Evolutionary conservation across 2,113 vertebrate genomes (phyloP), one percentile per base, ranked within the genome.

Genomic region (Turdus rufiventris): DNA sequence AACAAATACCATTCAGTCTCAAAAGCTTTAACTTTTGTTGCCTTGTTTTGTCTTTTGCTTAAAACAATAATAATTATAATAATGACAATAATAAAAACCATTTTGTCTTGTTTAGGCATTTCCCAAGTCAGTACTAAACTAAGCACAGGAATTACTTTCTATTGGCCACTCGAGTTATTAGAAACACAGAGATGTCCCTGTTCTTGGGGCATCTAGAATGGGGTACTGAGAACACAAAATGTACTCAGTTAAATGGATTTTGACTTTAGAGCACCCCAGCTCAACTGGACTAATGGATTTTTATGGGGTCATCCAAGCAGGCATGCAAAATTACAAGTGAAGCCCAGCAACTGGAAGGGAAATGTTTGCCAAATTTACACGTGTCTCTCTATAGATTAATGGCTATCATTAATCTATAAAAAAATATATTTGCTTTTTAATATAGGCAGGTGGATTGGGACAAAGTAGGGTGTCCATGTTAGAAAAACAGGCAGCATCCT

Each of bases 41-140:
- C 42, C 12, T 85, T 92, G 66, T 83, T 96, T 95, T 94, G 88
- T 92, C 75, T 85, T 38, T 79, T 89, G 45, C n/a, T 95, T 92
- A 62, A 91, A 88, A 76, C 42, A 85, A 50, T 8, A 84, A 60
- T 5, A 82, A 45, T 26, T 79, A 81, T 14, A 81, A 70, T 45
- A 79, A 77, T 38, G 19, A 67, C 26, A 77, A 57, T n/a, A 91
- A 78, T 68, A 80, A 61, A 43, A 67, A 3, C 0, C 34, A 48
- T 61, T 53, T 23, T 47, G 36, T 58, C 25, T 85, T 38, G 36
- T 42, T 87, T 85, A 67, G 54, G 29, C 74, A 50, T 93, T 91
- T 82, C 63, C 26, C 0, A 0, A 88, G 47, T 56, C 75, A 28
- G 23, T 79, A 42, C 40, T 88, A 56, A 91, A 62, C 18, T 34